A percentile compares a stretch with the other conserved stretches of the same genome.
These are phyloP conservation scores for Todus mexicanus DNA, from an alignment of 2,797 vertebrate species.

Conservation along the genomic window DNA sequence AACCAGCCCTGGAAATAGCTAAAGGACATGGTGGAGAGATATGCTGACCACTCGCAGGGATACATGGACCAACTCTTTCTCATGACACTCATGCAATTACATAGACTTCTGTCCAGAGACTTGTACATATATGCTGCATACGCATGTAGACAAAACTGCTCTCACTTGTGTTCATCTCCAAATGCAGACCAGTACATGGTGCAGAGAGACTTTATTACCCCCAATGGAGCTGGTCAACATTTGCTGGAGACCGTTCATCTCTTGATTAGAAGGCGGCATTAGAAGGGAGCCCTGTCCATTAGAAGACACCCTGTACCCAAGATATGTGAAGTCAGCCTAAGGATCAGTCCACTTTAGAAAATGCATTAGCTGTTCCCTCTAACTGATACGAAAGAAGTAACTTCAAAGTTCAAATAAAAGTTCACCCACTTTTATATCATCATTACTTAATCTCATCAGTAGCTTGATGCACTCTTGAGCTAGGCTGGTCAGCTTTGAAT, in stretches of 20 bases:
- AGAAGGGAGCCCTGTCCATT: too few species aligned
- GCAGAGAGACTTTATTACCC: background rate
- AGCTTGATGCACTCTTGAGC: accelerated
- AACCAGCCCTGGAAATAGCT: background rate
- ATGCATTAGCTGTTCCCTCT: background rate
- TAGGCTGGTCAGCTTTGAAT: background rate
- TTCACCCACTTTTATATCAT: background rate
- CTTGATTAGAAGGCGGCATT: too few species aligned
- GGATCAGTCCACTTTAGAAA: background rate
- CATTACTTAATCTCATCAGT: background rate
- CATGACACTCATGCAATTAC: background rate
- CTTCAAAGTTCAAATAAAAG: background rate
- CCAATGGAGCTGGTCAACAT: accelerated
- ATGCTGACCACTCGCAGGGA: background rate
- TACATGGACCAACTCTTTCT: background rate
- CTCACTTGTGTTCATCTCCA: background rate
- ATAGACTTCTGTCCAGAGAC: background rate
- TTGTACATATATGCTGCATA: background rate
- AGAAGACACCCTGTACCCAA: background rate
- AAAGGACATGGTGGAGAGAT: background rate
- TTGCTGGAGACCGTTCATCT: background rate
- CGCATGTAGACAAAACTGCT: background rate
- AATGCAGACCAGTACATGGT: background rate
- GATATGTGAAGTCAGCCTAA: background rate
- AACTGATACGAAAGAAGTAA: background rate